Percentiles rank a stretch among this genome's conserved stretches.
Conservation (phyloP, 2,113 vertebrate species). For the Chloroceryle aenea region DNA sequence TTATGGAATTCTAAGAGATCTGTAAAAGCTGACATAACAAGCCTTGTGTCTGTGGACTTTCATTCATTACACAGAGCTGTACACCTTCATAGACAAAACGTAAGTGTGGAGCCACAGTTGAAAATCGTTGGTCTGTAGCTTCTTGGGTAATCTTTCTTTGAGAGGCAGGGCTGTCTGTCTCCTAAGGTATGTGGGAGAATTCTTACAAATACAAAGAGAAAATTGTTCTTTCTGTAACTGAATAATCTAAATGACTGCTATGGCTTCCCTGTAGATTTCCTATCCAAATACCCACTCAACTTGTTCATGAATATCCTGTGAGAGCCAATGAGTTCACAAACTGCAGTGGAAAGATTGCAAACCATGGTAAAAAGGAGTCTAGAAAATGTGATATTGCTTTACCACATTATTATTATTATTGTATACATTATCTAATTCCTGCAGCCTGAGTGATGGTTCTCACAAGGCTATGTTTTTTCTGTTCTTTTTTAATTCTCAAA, state of each 20-base stretch:
- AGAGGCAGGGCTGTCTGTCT: not conserved
- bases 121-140: not conserved
- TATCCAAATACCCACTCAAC: slow-evolving; percentile 28
- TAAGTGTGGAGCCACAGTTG: not conserved
- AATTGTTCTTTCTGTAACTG: not conserved
- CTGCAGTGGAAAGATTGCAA: not conserved
- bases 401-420: not conserved
- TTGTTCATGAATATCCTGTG: not conserved
- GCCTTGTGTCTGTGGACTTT: not conserved
- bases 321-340: not conserved
- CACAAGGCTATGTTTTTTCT: not conserved
- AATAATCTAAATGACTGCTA: not conserved
- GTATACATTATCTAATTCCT: not conserved
- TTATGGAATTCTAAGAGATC: not conserved
- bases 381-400: not conserved
- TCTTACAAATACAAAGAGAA: not conserved
- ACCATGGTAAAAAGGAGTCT: not conserved
- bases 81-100: not conserved
- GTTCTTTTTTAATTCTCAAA: not conserved
- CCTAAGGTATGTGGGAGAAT: not conserved
- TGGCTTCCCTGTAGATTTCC: not conserved
- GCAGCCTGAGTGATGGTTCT: not conserved
- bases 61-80: not conserved
- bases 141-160: not conserved
- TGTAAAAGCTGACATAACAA: not conserved